Base-by-base conservation (phyloP, 2,888 invertebrate genomes). In the Onchidella celtica region DNA sequence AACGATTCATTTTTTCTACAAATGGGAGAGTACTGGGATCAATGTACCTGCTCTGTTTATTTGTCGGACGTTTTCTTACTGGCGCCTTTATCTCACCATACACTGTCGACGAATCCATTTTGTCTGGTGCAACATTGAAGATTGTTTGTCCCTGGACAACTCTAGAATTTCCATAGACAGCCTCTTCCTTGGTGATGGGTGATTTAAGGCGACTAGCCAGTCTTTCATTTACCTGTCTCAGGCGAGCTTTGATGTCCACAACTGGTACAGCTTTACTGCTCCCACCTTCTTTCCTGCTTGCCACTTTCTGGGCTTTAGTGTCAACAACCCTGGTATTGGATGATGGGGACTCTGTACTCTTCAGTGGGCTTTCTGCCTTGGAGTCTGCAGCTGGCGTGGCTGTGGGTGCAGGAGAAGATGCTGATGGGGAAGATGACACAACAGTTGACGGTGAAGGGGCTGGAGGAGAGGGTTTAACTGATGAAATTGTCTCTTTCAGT, bases 101-200 rank as follows among this genome's bases (percentile, higher is more conserved):
- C 24, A 78, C 32, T n/a, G 69, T 40, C 1, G 38, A 14, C 21
- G 9, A 40, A 11, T 36, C 55, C 74, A 68, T 65, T 74, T 80
- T 80, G 24, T 74, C 55, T 9, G 80, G 80, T 6, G 81, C 76
- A 6, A 81, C 81, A 63, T 81, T 81, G 40, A 70, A 76, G 0
- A 81, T 21, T 14, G 63, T 70, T 36, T 81, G 76, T 21, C 81
- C 81, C n/a, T 81, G 38, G 6, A 81, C 72, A 0, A 81, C 47
- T 70, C 72, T 81, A 32, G 68, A 47, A 63, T 59, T 70, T 65
- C 63, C 76, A 32, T 75, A 81, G 47, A 81, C 61, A 24, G 57
- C 24, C 57, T 75, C 75, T 14, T 68, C 40, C 32, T 73, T 74
- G 0, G 61, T 69, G 69, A 73, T 61, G 9, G 76, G 32, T 14